A percentile compares a stretch with the other conserved stretches of the same genome.
phyloP scores from a whole-genome alignment of 2,797 vertebrate genomes.

The Dipus sagitta region DNA sequence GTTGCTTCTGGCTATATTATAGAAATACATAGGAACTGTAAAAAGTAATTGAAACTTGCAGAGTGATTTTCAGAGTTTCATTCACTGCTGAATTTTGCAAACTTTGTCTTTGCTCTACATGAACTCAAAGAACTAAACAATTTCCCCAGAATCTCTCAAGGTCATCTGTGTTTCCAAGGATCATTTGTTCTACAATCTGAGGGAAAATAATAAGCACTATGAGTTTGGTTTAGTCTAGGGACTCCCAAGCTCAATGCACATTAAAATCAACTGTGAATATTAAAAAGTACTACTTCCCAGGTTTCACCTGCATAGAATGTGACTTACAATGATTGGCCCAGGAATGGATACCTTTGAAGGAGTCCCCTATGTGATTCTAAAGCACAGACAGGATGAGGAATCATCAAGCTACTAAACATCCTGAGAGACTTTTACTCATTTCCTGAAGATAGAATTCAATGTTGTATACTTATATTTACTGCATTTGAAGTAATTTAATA shows the following conservation, averaged over 20 bases:
- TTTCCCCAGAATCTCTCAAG: slow-evolving; percentile 56
- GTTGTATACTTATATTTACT: neutral
- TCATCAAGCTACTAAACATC: neutral
- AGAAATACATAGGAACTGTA: slow-evolving; percentile 64
- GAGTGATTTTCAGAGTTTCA: slow-evolving; percentile 58
- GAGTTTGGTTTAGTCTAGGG: slow-evolving; percentile 9
- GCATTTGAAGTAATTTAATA: neutral
- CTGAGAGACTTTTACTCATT: neutral
- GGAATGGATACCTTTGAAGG: neutral
- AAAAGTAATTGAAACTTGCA: slow-evolving; percentile 72
- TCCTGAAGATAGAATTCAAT: slow-evolving; percentile 6
- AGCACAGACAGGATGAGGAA: neutral
- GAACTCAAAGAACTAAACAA: slow-evolving; percentile 12
- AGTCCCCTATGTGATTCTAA: neutral
- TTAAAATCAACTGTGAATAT: neutral
- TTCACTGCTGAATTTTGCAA: slow-evolving; percentile 62
- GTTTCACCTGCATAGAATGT: neutral
- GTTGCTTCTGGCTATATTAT: slow-evolving; percentile 59
- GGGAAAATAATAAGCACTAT: neutral
- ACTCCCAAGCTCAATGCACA: neutral
- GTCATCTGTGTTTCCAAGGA: slow-evolving; percentile 27
- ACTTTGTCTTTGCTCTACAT: slow-evolving; percentile 23
- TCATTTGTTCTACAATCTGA: neutral
- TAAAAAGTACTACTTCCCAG: neutral
- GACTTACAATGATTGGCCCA: slow-evolving; percentile 37